These are phyloP conservation scores for Boleophthalmus pectinirostris DNA, from an alignment of 2,113 vertebrate genomes.

Conservation along the genomic window DNA sequence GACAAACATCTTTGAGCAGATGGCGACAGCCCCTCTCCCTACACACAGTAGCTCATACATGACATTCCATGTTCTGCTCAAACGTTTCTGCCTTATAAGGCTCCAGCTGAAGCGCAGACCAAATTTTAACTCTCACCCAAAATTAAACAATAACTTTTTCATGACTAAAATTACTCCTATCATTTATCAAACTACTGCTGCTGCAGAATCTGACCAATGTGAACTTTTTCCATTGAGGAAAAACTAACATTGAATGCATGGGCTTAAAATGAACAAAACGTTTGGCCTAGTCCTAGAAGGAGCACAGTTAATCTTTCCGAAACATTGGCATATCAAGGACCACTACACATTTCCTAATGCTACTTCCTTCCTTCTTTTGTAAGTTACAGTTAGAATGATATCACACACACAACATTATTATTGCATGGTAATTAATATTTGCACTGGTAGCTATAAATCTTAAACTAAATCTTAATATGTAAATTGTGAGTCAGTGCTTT, in stretches of 20 bases:
- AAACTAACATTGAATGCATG: not conserved
- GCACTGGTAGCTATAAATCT: not conserved
- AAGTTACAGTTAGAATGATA: not conserved
- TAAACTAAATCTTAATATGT: not conserved
- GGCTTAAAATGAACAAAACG: constrained; percentile 24
- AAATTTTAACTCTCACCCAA: constrained; percentile 3
- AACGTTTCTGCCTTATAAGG: constrained; percentile 64
- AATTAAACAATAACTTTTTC: constrained; percentile 1
- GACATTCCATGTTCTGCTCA: constrained; percentile 53
- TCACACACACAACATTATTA: too few species aligned
- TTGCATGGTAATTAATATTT: not conserved
- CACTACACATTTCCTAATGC: constrained; percentile 17
- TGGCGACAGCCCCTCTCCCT: not conserved
- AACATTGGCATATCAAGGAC: constrained; percentile 2
- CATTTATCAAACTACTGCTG: not conserved
- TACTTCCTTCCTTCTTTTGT: not conserved
- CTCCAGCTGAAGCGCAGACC: constrained; percentile 28
- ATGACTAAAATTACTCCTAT: not conserved
- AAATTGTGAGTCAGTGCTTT: not conserved
- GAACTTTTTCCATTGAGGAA: not conserved
- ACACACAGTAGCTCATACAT: constrained; percentile 43
- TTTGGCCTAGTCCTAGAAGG: constrained; percentile 22
- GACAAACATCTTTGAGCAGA: not conserved
- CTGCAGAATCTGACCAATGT: not conserved
- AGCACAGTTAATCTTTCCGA: constrained; percentile 5